These are phyloP conservation scores for Orbicella faveolata DNA, from an alignment of 64 coral and sea anemone species.

Conservation along the genomic window DNA sequence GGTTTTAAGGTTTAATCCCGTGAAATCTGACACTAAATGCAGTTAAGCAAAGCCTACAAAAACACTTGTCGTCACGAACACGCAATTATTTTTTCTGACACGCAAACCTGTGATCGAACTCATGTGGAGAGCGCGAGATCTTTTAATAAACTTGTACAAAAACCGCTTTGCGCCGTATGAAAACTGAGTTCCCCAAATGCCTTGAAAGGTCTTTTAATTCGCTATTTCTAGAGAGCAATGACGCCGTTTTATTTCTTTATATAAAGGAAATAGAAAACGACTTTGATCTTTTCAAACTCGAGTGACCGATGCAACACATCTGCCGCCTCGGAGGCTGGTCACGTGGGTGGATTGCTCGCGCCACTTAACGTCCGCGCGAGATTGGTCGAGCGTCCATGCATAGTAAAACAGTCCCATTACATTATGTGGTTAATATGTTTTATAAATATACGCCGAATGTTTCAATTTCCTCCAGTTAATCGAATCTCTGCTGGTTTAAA, in stretches of 20 bases:
- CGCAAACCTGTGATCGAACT: slow-evolving; percentile 9
- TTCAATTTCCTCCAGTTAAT: slow-evolving; percentile 98
- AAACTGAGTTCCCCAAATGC: not conserved
- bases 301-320: slow-evolving; percentile 49
- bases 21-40: slow-evolving; percentile 41
- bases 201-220: not conserved
- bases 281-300: slow-evolving; percentile 6
- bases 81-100: slow-evolving; percentile 33
- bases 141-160: not conserved
- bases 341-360: slow-evolving; percentile 46
- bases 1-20: not conserved
- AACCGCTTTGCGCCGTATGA: not conserved
- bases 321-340: slow-evolving; percentile 30
- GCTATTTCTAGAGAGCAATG: not conserved
- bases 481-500: slow-evolving; percentile 71
- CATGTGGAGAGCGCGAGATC: not conserved
- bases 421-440: slow-evolving; percentile 91
- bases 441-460: slow-evolving; percentile 92
- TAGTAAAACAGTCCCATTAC: slow-evolving; percentile 75
- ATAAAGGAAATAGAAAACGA: not conserved
- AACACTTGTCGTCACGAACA: not conserved
- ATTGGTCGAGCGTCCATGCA: slow-evolving; percentile 36
- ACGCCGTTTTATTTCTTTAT: not conserved
- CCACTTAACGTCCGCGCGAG: slow-evolving; percentile 31
- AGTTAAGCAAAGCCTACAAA: slow-evolving; percentile 20